phyloP scores from a whole-genome alignment of 2,888 invertebrate genomes.

The Andrena minutula region DNA sequence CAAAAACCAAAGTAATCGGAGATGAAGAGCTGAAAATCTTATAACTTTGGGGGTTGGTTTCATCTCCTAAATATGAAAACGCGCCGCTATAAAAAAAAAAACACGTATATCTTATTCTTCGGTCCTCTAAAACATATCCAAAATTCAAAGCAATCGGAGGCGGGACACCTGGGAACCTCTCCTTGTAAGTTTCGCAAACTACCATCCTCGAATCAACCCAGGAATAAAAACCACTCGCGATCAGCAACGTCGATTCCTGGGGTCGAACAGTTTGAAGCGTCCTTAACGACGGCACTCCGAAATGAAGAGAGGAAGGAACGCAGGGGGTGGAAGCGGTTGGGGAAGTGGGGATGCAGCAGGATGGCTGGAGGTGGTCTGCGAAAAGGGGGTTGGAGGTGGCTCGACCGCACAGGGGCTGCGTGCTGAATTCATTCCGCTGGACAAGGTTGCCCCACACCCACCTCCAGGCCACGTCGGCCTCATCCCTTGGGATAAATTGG shows the following conservation, averaged over 20 bases:
- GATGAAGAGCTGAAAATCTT: no score
- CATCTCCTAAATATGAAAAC: no score
- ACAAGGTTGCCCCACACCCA: slow-evolving; percentile 78
- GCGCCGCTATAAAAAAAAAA: no score
- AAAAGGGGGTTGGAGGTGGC: slow-evolving; percentile 62
- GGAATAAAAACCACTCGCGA: slow-evolving; percentile 26
- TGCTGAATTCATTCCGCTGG: slow-evolving; percentile 83
- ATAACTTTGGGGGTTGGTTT: no score
- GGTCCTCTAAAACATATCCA: no score
- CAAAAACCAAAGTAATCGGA: no score
- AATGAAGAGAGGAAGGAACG: slow-evolving; percentile 48
- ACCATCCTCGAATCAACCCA: background rate
- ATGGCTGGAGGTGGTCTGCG: slow-evolving; percentile 60
- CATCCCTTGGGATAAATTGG: slow-evolving; percentile 84
- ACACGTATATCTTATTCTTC: no score
- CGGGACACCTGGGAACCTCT: no score
- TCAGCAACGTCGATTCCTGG: slow-evolving; percentile 15
- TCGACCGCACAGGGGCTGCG: slow-evolving; percentile 75
- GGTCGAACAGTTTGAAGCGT: slow-evolving; percentile 48
- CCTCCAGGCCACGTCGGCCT: slow-evolving; percentile 75
- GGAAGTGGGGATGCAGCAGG: slow-evolving; percentile 63
- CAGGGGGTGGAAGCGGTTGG: slow-evolving; percentile 58
- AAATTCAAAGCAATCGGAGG: no score
- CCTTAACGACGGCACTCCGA: slow-evolving; percentile 56
- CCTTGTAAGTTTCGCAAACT: no score